Base-by-base conservation (phyloP, 2,888 invertebrate genomes). In the Drosophila birchii region DNA sequence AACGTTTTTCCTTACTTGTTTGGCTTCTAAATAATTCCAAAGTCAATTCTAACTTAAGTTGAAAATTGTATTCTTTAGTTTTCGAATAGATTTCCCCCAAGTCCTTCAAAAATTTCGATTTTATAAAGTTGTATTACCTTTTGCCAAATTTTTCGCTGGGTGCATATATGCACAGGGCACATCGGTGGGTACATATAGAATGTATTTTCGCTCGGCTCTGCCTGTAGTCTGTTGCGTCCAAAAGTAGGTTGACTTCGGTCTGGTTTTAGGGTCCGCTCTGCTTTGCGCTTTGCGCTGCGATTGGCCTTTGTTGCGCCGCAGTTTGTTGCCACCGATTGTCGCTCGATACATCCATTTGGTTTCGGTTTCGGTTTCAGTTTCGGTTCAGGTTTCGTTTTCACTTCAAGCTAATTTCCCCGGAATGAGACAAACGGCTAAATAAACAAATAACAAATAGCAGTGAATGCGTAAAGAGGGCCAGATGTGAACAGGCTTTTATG, bases 221-320 rank as follows among this genome's bases (percentile, higher is more conserved):
- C 5, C n/a, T 38, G 72, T 59, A 49, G 78, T 82, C 89, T 89
- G 83, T 84, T 87, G 89, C 83, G 82, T 81, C 59, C 64, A 76
- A 62, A 83, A 81, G 77, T 83, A 83, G 89, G 89, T 83, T 89
- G 89, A 79, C 79, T 62, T 68, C 76, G 69, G 77, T 72, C 71
- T 80, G 69, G 76, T 45, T 67, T 66, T 76, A 29, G 69, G 67
- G 69, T 73, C 76, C 73, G 78, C 36, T 49, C 20, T 71, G 72
- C 36, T 56, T 49, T 67, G 56, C 26, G 56, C 39, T 76, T 68
- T 56, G 60, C n/a, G n/a, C 55, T 56, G 51, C 51, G 51, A 51
- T 51, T 53, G 77, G 51, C 61, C 63, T 73, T 81, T 71, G 72
- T 73, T 58, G 36, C 44, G 66, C 71, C 76, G 61, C 58, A 47